Base-by-base conservation (phyloP, 2,888 invertebrate species). In the Allolobophora icterica region DNA sequence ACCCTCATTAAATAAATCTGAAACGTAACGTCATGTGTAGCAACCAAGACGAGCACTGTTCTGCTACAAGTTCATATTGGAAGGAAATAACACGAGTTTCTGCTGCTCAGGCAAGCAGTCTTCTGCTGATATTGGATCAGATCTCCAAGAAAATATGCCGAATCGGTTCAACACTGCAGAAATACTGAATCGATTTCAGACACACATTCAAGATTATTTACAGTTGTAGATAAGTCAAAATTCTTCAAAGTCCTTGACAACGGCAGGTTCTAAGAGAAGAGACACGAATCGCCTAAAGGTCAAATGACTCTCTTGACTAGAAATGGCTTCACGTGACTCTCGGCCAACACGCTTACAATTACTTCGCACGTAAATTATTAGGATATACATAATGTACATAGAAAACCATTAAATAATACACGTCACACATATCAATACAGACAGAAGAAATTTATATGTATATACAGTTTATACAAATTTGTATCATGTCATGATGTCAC, bases 191-290 rank as follows among this genome's bases (percentile, higher is more conserved):
- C 13, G n/a, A 71, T 71, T n/a, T 13, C 30, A 30, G 11, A n/a
- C n/a, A n/a, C n/a, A 71, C 71, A 71, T 71, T 71, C 71, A 71
- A 30, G n/a, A 71, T n/a, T n/a, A 71, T n/a, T n/a, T 71, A 71
- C 71, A 71, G 71, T 13, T n/a, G 30, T n/a, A n/a, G 1, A 71
- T 8, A n/a, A 71, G n/a, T 24, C 71, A 24, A 52, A 71, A 71
- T 30, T 71, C 71, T 71, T 11, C 71, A 71, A 71, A 71, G 71
- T 71, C n/a, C 71, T 71, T 8, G n/a, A 71, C 71, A 71, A 71
- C 71, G 71, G 71, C 71, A 71, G 30, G n/a, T 17, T 52, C 52
- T 71, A 71, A 71, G 71, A n/a, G n/a, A 71, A 8, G 71, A 71
- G 71, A 30, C 30, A n/a, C 8, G 11, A 71, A 71, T n/a, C 71